These are phyloP conservation scores for Rhagonycha lutea DNA, from an alignment of 2,888 invertebrate species.

Conservation along the genomic window DNA sequence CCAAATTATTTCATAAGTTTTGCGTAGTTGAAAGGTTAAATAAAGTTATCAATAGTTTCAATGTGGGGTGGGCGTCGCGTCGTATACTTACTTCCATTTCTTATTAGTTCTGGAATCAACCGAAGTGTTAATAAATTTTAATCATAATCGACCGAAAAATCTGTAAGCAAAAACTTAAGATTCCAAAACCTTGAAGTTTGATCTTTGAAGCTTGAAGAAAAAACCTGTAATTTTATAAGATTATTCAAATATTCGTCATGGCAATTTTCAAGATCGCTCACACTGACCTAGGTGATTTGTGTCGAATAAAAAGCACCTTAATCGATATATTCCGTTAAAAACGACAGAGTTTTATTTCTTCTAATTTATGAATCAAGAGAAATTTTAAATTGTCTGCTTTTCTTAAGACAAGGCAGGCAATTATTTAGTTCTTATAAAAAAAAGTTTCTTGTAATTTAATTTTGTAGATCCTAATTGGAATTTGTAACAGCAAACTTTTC, in stretches of 20 bases:
- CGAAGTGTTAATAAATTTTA: no score
- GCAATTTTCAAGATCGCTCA: background rate
- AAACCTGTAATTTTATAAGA: background rate
- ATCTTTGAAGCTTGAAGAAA: background rate
- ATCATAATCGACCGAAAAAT: no score
- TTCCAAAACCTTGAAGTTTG: no score
- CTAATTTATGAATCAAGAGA: background rate
- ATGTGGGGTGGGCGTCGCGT: no score
- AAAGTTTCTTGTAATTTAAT: background rate
- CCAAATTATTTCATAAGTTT: no score
- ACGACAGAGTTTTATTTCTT: background rate
- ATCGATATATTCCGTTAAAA: background rate
- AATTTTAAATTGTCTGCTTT: background rate
- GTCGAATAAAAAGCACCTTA: background rate
- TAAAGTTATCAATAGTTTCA: no score
- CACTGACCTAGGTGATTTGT: background rate
- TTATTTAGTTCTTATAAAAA: background rate
- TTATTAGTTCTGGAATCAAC: no score
- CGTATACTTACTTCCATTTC: no score
- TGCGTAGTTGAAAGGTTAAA: no score
- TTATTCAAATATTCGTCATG: background rate
- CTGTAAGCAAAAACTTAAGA: no score
- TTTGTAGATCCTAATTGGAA: background rate
- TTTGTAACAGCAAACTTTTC: background rate
- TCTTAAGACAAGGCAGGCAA: background rate